Conservation (phyloP, 2,888 invertebrate genomes). For the Nephrocerus scutellatus region DNA sequence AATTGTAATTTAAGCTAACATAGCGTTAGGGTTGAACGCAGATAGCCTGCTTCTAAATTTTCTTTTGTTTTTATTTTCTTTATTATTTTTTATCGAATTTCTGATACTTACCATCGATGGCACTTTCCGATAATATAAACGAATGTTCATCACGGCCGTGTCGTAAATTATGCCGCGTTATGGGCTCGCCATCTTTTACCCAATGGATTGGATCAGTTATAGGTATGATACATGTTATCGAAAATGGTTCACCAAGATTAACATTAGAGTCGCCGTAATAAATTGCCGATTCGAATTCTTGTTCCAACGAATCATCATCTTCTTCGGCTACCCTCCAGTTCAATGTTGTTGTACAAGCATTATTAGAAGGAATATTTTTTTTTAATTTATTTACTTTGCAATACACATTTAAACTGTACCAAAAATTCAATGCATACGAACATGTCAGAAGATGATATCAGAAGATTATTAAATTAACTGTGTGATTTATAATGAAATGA, state of each 20-base stretch:
- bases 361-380: constrained; percentile 2
- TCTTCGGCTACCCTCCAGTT: too few species aligned
- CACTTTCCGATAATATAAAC: constrained; percentile 38
- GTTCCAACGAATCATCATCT: constrained; percentile 35
- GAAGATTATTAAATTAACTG: too few species aligned
- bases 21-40: not conserved
- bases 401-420: not conserved
- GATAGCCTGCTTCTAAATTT: not conserved
- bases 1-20: too few species aligned
- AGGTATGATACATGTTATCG: constrained; percentile 44
- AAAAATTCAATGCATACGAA: not conserved
- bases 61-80: too few species aligned
- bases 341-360: constrained; percentile 8
- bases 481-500: too few species aligned
- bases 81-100: too few species aligned
- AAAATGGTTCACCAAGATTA: constrained; percentile 42
- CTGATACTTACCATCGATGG: constrained; percentile 44
- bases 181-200: constrained; percentile 44
- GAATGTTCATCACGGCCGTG: constrained; percentile 45
- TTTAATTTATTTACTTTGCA: constrained; percentile 2
- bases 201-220: constrained; percentile 44
- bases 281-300: constrained; percentile 33
- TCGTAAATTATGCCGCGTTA: constrained; percentile 44
- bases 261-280: constrained; percentile 46
- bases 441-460: too few species aligned